Evolutionary conservation across 30 jellyfish, hydroid and myxozoan species (phyloP), one percentile per base, ranked within the genome.

Genomic region (Turritopsis rubra): DNA sequence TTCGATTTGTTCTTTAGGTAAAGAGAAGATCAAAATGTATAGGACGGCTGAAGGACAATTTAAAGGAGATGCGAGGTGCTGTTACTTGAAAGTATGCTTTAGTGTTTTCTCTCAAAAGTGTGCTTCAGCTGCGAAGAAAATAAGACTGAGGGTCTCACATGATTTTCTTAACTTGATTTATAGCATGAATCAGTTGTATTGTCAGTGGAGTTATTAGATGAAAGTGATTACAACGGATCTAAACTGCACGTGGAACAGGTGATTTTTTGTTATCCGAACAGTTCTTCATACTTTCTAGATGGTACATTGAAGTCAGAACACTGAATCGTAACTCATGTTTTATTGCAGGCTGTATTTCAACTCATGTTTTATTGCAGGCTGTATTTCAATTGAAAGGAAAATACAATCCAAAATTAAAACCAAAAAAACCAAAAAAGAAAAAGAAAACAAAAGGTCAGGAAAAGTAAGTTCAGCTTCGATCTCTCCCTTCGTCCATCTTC

Each of bases 31-130:
- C 73, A 94, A 87, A 60, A 84, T 94, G 52, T 94, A 94, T 86
- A 89, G 81, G 77, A 91, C 86, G 66, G 68, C 81, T 0, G 77
- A 89, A 16, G 99, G 99, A 8, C 85, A 84, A 21, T 66, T 81
- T 76, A 94, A 94, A 72, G 99, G 99, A 8, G 99, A 94, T 83
- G 99, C 97, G 20, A 29, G 96, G 28, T 94, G 99, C 73, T 94
- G 99, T 79, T 94, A 94, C 71, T 74, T 94, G 73, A 90, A 92
- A 92, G 99, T 94, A 82, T 18, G 91, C 54, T 18, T 7, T n/a
- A n/a, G n/a, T n/a, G n/a, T 17, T 78, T 54, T 72, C 24, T 72
- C n/a, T n/a, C n/a, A n/a, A n/a, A n/a, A 41, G 60, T 41, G 60
- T 41, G 60, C 60, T 41, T 41, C 9, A 41, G 60, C 60, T 41